A percentile compares a stretch with the other conserved stretches of the same genome.
Conservation (phyloP, 2,113 vertebrate species). For the Pongo abelii region DNA sequence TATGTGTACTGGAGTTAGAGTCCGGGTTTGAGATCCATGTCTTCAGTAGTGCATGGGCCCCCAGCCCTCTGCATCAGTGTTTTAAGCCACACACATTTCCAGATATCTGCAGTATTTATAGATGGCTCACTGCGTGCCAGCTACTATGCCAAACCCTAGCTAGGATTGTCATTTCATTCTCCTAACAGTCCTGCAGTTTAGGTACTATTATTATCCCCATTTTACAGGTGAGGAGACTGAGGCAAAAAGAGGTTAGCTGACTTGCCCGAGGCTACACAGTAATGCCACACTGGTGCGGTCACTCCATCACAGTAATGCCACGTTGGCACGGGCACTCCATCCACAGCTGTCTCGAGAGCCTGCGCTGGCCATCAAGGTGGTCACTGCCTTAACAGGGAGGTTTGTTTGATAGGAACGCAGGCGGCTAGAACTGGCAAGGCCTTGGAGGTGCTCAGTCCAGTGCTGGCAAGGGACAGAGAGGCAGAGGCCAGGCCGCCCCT, state of each 20-base stretch:
- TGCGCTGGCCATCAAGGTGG: accelerated
- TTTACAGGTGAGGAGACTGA: not conserved
- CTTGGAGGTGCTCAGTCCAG: not conserved
- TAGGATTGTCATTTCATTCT: accelerated
- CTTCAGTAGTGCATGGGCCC: accelerated
- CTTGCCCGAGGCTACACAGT: accelerated
- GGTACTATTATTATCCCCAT: accelerated
- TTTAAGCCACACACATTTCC: accelerated
- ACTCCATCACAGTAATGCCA: too few species aligned
- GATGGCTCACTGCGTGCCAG: accelerated
- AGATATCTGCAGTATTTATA: accelerated
- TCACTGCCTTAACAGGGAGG: accelerated
- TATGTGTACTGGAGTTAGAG: accelerated
- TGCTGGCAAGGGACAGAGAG: not conserved
- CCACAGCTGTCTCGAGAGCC: not conserved
- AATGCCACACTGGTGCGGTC: too few species aligned
- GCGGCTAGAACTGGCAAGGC: accelerated
- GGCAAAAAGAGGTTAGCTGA: not conserved
- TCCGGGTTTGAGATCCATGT: accelerated
- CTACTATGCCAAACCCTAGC: not conserved
- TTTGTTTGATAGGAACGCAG: accelerated
- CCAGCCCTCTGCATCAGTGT: accelerated
- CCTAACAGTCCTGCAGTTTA: not conserved
- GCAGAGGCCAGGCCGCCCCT: not conserved
- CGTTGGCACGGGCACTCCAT: accelerated